These are phyloP conservation scores for Megastigmus dorsalis DNA, from an alignment of 2,888 invertebrate species.

Conservation along the genomic window DNA sequence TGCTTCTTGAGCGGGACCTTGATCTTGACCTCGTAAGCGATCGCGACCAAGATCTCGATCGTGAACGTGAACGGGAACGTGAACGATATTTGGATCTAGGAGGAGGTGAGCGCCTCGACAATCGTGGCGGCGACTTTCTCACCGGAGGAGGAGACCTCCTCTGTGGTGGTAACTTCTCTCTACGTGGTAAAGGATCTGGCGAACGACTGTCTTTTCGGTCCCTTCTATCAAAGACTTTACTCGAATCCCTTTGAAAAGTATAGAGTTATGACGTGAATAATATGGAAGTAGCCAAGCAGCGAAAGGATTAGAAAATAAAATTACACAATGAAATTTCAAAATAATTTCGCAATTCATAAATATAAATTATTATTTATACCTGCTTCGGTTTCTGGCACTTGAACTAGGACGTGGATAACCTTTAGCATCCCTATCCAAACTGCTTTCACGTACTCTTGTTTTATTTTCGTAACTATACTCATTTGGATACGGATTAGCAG, in stretches of 20 bases:
- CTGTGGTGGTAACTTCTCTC: too few species aligned
- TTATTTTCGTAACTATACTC: slow-evolving; percentile 65
- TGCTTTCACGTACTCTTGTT: slow-evolving; percentile 62
- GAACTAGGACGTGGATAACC: slow-evolving; percentile 56
- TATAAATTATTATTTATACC: too few species aligned
- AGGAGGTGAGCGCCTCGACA: slow-evolving; percentile 47
- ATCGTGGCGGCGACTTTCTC: slow-evolving; percentile 43
- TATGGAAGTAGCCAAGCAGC: too few species aligned
- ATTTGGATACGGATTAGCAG: slow-evolving; percentile 61
- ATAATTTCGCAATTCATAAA: not conserved
- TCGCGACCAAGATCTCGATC: slow-evolving; percentile 62
- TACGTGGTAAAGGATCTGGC: too few species aligned
- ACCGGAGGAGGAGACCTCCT: too few species aligned
- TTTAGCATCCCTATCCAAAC: slow-evolving; percentile 66
- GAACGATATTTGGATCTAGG: slow-evolving; percentile 63
- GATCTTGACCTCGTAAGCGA: too few species aligned
- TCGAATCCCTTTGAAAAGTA: slow-evolving; percentile 42
- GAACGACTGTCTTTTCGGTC: slow-evolving; percentile 66
- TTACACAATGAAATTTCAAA: too few species aligned
- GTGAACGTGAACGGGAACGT: slow-evolving; percentile 68
- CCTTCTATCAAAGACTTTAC: slow-evolving; percentile 58
- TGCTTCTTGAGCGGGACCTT: slow-evolving; percentile 58
- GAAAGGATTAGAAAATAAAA: too few species aligned
- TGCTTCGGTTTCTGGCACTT: slow-evolving; percentile 46
- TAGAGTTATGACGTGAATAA: not conserved